phyloP scores from a whole-genome alignment of 2,888 invertebrate species.

The Athalia circularis region DNA sequence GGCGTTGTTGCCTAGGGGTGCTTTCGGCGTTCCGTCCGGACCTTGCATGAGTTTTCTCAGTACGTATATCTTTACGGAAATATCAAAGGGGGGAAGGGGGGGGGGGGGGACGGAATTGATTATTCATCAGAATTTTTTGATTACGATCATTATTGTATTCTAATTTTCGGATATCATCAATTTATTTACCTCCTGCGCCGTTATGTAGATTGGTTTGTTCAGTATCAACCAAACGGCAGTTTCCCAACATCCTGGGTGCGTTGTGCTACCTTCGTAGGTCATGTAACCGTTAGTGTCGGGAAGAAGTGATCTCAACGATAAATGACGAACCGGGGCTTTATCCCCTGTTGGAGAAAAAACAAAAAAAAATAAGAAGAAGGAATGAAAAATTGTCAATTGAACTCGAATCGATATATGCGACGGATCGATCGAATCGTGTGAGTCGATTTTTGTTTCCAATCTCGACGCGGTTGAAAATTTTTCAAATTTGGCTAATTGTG shows the following conservation, averaged over 20 bases:
- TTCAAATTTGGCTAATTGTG: not conserved
- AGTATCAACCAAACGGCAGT: constrained; percentile 99
- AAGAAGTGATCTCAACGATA: constrained; percentile 90
- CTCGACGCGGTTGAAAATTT: not conserved
- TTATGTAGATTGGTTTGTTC: constrained; percentile 98
- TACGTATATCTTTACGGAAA: constrained; percentile 87
- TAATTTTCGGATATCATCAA: too few relatives aligned
- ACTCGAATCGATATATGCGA: too few relatives aligned
- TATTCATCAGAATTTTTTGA: not conserved
- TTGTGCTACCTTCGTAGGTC: constrained; percentile 98
- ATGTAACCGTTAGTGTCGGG: constrained; percentile 96
- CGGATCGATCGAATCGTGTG: too few relatives aligned
- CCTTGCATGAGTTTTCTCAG: constrained; percentile 93
- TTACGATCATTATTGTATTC: too few relatives aligned
- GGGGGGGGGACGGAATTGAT: not conserved
- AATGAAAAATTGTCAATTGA: not conserved
- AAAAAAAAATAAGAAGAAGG: constrained; percentile 44
- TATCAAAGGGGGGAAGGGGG: too few relatives aligned
- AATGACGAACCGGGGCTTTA: constrained; percentile 87
- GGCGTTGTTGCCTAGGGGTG: constrained; percentile 95
- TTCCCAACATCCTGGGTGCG: constrained; percentile 99
- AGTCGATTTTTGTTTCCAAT: too few relatives aligned
- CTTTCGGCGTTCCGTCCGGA: constrained; percentile 89
- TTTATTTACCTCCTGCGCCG: constrained; percentile 89
- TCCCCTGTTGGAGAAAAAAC: constrained; percentile 79